phyloP scores from a whole-genome alignment of 1,140 invertebrate species.

The Lepidurus packardi region DNA sequence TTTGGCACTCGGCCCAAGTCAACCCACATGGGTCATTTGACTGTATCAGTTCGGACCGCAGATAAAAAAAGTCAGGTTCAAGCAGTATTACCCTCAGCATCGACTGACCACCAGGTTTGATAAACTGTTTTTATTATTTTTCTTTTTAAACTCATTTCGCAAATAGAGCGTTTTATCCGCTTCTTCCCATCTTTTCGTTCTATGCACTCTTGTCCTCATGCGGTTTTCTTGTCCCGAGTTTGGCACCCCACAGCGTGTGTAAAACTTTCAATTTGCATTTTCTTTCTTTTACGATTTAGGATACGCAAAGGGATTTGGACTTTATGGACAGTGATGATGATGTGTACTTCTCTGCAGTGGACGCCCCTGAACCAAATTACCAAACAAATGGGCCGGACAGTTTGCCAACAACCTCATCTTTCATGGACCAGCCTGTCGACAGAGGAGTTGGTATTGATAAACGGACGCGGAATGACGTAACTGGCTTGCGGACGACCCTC shows the following conservation, averaged over 20 bases:
- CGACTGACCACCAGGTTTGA: background rate
- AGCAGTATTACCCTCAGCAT: background rate
- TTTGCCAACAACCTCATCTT: background rate
- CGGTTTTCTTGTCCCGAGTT: background rate
- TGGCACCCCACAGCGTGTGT: background rate
- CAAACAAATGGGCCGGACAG: background rate
- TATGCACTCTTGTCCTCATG: background rate
- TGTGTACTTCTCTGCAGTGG: slow-evolving; percentile 10
- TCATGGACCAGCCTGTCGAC: slow-evolving; percentile 3
- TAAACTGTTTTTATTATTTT: background rate
- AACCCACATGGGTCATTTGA: slow-evolving; percentile 6
- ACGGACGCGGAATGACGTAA: background rate
- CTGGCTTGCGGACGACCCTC: background rate
- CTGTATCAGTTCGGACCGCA: background rate
- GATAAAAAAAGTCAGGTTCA: slow-evolving; percentile 8
- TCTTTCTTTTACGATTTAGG: background rate
- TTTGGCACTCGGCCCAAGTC: slow-evolving; percentile 17
- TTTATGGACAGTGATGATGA: slow-evolving; percentile 31
- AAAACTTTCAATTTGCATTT: background rate
- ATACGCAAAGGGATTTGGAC: background rate
- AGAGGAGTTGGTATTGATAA: slow-evolving; percentile 7
- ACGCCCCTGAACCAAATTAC: background rate
- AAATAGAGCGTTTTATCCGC: background rate
- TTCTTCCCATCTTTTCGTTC: background rate
- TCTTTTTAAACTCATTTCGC: slow-evolving; percentile 11